A percentile compares a stretch with the other conserved stretches of the same genome.
These are phyloP conservation scores for Caenorhabditis doughertyi DNA, from an alignment of 2,888 invertebrate species.

Conservation along the genomic window DNA sequence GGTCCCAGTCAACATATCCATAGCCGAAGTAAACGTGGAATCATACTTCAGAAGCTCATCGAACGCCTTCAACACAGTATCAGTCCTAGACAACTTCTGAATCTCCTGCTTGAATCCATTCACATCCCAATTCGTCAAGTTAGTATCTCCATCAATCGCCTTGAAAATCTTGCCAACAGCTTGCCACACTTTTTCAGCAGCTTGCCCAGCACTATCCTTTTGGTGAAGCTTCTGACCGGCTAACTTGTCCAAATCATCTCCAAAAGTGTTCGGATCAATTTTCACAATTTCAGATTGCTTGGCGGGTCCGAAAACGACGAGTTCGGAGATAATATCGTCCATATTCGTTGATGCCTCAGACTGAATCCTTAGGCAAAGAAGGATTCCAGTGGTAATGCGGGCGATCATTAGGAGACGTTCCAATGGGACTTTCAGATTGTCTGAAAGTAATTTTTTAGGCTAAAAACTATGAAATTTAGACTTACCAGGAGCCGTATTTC, in stretches of 20 bases:
- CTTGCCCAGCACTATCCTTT: no score
- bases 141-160: not conserved
- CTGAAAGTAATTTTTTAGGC: not conserved
- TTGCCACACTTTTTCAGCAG: not conserved
- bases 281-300: not conserved
- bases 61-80: not conserved
- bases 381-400: not conserved
- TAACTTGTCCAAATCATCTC: not conserved
- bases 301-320: not conserved
- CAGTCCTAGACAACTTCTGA: not conserved
- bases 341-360: not conserved
- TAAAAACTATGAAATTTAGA: not conserved
- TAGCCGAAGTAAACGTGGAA: no score
- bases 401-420: not conserved
- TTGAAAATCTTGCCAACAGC: not conserved
- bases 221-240: no score
- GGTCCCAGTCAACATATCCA: no score
- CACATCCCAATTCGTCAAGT: not conserved
- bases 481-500: not conserved
- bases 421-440: not conserved
- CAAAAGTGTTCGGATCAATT: not conserved
- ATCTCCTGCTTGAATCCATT: not conserved
- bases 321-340: not conserved
- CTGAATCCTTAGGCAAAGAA: not conserved
- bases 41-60: not conserved